These are phyloP conservation scores for Dromas ardeola DNA, from an alignment of 2,113 vertebrate genomes.

Conservation along the genomic window DNA sequence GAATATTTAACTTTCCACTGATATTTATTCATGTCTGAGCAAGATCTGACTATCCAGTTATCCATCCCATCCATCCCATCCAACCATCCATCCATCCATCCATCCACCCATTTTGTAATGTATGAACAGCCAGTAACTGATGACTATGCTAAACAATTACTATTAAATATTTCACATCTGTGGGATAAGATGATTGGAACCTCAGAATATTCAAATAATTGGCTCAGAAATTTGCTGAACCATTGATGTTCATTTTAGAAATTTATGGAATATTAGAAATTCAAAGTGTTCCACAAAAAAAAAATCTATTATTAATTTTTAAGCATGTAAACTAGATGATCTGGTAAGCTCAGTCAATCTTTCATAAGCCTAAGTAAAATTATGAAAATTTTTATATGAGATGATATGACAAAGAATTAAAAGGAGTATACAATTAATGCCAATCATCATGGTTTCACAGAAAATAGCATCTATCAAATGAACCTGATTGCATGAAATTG, in stretches of 20 bases:
- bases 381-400: neutral
- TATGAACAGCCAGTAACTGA: neutral
- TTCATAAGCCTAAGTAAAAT: neutral
- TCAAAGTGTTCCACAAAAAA: neutral
- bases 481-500: neutral
- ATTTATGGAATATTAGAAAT: slow-evolving; percentile 23
- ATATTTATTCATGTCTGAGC: slow-evolving; percentile 1
- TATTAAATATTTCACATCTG: slow-evolving; percentile 21
- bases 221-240: slow-evolving; percentile 16
- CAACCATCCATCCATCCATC: neutral
- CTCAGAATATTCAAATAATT: neutral
- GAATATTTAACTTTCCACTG: slow-evolving; percentile 50
- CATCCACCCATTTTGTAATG: neutral
- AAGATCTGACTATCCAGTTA: neutral
- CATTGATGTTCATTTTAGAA: slow-evolving; percentile 5
- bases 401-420: neutral
- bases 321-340: neutral
- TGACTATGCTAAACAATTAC: neutral
- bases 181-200: neutral
- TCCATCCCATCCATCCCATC: neutral
- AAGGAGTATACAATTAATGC: neutral
- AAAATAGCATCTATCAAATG: neutral
- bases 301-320: neutral
- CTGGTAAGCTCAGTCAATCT: neutral
- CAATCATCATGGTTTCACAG: neutral